phyloP scores from a whole-genome alignment of 2,113 vertebrate species.

The Stigmatopora nigra region DNA sequence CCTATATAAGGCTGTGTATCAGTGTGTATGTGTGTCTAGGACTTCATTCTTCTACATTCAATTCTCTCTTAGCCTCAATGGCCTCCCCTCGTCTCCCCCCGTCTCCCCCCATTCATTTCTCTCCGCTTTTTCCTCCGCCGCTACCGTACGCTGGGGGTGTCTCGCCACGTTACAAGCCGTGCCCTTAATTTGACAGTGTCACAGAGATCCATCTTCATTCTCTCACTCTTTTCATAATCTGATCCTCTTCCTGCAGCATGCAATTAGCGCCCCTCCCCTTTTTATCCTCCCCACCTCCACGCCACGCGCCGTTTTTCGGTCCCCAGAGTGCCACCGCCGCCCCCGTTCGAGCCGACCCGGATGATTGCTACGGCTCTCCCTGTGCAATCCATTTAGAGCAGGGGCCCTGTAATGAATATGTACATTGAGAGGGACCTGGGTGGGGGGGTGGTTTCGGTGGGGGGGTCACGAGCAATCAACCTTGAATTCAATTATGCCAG shows the following conservation, averaged over 20 bases:
- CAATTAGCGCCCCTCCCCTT: conserved; percentile 94
- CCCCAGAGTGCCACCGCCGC: conserved; percentile 33
- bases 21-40: conserved; percentile 25
- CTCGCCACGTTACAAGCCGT: conserved; percentile 65
- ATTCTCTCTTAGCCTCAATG: conserved; percentile 61
- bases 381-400: conserved; percentile 96
- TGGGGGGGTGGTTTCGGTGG: conserved; percentile 71
- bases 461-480: conserved; percentile 99
- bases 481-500: conserved; percentile 99
- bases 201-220: conserved; percentile 98
- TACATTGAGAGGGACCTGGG: conserved; percentile 91
- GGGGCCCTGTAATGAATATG: conserved; percentile 94
- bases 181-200: conserved; percentile 99
- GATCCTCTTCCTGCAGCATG: conserved; percentile 95
- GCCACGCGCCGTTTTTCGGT: conserved; percentile 32
- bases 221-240: conserved; percentile 99
- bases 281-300: conserved; percentile 13
- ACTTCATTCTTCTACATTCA: conserved; percentile 65
- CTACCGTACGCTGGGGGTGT: conserved; percentile 80
- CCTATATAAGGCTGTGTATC: conserved; percentile 18
- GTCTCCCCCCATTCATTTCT: conserved; percentile 21
- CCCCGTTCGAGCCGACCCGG: conserved; percentile 74
- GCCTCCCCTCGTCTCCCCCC: conserved; percentile 42
- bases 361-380: conserved; percentile 88
- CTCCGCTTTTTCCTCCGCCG: conserved; percentile 45